These are phyloP conservation scores for Parotia lawesii DNA, from an alignment of 2,113 vertebrate genomes.

Conservation along the genomic window DNA sequence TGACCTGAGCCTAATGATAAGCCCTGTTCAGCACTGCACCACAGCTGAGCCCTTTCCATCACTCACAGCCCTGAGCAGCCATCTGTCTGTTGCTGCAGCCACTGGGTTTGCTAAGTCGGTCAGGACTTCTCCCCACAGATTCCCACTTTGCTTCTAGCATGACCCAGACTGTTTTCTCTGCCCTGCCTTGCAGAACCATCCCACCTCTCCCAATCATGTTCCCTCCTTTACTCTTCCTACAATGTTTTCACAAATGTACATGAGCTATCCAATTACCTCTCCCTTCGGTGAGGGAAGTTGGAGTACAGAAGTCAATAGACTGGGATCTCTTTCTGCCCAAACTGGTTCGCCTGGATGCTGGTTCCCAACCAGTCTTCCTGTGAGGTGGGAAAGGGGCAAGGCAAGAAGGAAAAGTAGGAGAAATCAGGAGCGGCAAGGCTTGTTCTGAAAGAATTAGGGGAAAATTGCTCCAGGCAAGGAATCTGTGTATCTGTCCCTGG, in stretches of 20 bases:
- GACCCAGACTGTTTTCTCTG: background rate
- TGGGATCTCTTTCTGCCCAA: background rate
- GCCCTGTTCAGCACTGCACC: background rate
- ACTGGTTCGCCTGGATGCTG: conserved; percentile 15
- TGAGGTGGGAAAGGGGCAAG: background rate
- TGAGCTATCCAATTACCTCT: background rate
- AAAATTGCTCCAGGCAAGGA: background rate
- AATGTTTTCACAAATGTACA: background rate
- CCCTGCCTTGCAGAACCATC: background rate
- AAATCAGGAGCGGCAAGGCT: background rate
- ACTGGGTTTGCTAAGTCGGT: background rate
- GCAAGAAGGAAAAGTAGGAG: background rate
- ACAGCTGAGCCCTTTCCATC: background rate
- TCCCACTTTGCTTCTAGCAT: background rate
- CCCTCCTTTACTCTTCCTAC: background rate
- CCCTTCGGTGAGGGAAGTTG: background rate
- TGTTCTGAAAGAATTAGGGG: background rate
- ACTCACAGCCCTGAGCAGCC: background rate
- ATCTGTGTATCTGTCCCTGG: background rate
- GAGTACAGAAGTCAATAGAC: background rate
- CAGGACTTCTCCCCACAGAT: background rate
- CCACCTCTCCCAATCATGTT: background rate
- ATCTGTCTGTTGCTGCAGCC: background rate
- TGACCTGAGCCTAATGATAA: background rate
- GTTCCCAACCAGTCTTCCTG: background rate